Evolutionary conservation across 92 coral and sea anemone species (phyloP), one percentile per base, ranked within the genome.

Genomic region (Galaxea fascicularis): DNA sequence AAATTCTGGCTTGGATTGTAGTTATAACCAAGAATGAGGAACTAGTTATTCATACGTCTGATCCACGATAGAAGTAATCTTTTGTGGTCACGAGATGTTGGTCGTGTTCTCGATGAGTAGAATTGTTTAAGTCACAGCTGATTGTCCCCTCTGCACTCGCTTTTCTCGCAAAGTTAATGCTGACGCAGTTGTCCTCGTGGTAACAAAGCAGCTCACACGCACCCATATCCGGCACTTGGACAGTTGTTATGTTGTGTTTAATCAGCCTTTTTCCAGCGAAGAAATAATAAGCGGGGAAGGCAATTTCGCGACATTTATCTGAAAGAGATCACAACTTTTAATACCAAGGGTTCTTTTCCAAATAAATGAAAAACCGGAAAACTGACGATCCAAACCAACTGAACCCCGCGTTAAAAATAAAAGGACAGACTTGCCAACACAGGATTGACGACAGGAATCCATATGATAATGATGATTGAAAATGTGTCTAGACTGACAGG

Each of bases 41-140:
- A 15, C 8, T 49, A 18, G 17, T 53, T 13, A 11, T 8, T 60
- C 41, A 8, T 28, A 65, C 70, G 20, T 65, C 70, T 27, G 31
- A 31, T 65, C 70, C 70, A 27, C n/a, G 70, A 44, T 65, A 65
- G 44, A 65, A 25, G 28, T 27, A 65, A 12, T 13, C 46, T 12
- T 27, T 65, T 65, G 70, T 30, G 44, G 5, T 17, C 12, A 10
- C 8, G n/a, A 65, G 27, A 28, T 65, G 8, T 1, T 14, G 44
- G 27, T 65, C 44, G 5, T 65, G 70, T 28, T 65, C 70, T 14
- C 2, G 20, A 16, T 65, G 70, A 27, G 70, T 65, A 8, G 70
- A 13, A 27, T 65, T 65, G 20, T 65, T 65, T 14, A 65, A 28
- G 29, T 65, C 70, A 65, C 70, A 65, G 20, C 70, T 65, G 70